Base-by-base conservation (phyloP, 2,888 invertebrate genomes). In the Philonicus albiceps region DNA sequence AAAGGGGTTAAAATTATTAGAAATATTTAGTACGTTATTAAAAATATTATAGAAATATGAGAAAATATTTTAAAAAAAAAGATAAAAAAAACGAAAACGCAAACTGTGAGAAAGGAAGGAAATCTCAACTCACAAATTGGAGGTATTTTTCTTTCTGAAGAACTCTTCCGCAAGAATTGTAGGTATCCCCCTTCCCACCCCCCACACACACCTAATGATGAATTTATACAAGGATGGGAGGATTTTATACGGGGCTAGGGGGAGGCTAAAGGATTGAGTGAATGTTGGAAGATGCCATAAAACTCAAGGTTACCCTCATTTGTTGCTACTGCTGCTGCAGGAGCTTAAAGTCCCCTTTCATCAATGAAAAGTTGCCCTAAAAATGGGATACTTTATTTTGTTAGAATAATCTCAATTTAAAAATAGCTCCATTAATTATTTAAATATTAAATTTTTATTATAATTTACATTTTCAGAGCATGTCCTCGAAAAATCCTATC, bases 401-500 rank as follows among this genome's bases (percentile, higher is more conserved):
- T n/a, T n/a, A n/a, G n/a, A n/a, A n/a, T n/a, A n/a, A n/a, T n/a
- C n/a, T n/a, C n/a, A n/a, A n/a, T n/a, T n/a, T n/a, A n/a, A n/a
- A n/a, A n/a, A n/a, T n/a, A n/a, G n/a, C n/a, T n/a, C n/a, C n/a
- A n/a, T n/a, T n/a, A n/a, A n/a, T n/a, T n/a, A n/a, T 31, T 31
- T 31, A 31, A 31, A 31, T 31, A 31, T n/a, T 31, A 31, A 3
- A 31, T 31, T 31, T 31, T 31, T 31, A 31, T 31, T n/a, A n/a
- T n/a, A n/a, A n/a, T n/a, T n/a, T n/a, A n/a, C n/a, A n/a, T n/a
- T n/a, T 64, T 22, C 27, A 64, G 64, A 64, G 8, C 90, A 90
- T 87, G 91, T 92, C 91, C 94, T 96, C 73, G 97, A 97, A 91
- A 96, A 96, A 90, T 97, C 97, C 88, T 98, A 98, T 93, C 98